Conservation (phyloP, 2,113 vertebrate genomes). For the Heterotilapia buettikoferi region DNA sequence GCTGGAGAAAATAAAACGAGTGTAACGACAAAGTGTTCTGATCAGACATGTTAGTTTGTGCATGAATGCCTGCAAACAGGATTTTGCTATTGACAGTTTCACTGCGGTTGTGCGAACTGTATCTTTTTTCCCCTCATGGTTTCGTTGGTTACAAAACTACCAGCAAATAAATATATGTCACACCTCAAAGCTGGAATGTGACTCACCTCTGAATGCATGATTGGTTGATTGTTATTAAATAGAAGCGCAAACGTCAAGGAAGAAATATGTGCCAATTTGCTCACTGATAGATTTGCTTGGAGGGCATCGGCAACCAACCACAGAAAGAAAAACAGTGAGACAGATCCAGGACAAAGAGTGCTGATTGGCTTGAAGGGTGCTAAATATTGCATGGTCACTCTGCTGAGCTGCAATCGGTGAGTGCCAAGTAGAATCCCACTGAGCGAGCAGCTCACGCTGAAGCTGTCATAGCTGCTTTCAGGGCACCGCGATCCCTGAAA, state of each 20-base stretch:
- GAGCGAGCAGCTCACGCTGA: background rate
- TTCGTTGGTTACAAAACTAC: conserved; percentile 20
- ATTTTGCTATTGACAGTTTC: conserved; percentile 5
- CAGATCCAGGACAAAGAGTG: conserved; percentile 38
- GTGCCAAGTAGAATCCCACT: background rate
- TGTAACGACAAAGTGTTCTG: background rate
- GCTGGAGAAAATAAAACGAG: background rate
- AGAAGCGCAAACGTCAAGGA: conserved; percentile 33
- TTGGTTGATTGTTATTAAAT: conserved; percentile 39
- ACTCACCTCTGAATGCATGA: background rate
- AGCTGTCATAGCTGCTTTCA: background rate
- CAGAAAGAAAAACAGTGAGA: conserved; percentile 15
- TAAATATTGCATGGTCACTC: conserved; percentile 40
- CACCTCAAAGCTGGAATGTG: background rate
- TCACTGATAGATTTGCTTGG: conserved; percentile 45
- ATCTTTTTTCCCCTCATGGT: background rate
- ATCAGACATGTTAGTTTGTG: conserved; percentile 11
- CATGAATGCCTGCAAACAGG: background rate
- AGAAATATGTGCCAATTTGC: conserved; percentile 12
- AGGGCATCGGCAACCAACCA: conserved; percentile 34
- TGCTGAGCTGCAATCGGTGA: background rate
- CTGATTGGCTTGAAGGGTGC: conserved; percentile 21
- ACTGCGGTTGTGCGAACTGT: background rate
- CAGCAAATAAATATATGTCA: conserved; percentile 16
- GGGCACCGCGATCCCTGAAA: background rate